A percentile compares a stretch with the other conserved stretches of the same genome.
phyloP scores from a whole-genome alignment of 2,888 invertebrate species.

The Alcis repandata region DNA sequence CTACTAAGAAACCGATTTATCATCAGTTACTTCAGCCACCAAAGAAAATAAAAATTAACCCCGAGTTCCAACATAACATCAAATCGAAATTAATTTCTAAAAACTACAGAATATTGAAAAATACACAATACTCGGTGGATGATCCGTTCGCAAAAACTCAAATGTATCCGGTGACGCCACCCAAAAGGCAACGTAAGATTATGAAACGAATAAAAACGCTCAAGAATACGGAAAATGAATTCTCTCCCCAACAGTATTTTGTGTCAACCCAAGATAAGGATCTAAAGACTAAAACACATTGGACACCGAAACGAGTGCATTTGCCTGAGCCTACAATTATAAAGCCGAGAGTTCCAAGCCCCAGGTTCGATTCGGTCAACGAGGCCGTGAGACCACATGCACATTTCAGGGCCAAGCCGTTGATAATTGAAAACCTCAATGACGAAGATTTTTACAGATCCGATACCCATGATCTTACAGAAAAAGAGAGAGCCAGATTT shows the following conservation, averaged over 20 bases:
- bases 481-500: constrained; percentile 54
- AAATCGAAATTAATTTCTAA: constrained; percentile 31
- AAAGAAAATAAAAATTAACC: constrained; percentile 1
- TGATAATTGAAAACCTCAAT: constrained; percentile 47
- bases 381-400: constrained; percentile 3
- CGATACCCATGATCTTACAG: constrained; percentile 47
- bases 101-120: constrained; percentile 39
- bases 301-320: constrained; percentile 22
- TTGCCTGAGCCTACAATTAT: constrained; percentile 37
- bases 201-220: constrained; percentile 54
- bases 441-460: constrained; percentile 53
- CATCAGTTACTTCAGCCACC: neutral
- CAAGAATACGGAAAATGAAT: constrained; percentile 49
- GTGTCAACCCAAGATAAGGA: neutral
- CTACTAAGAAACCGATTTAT: neutral
- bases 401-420: constrained; percentile 51
- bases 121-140: constrained; percentile 44
- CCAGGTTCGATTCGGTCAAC: constrained; percentile 54
- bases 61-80: constrained; percentile 11
- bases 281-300: constrained; percentile 11
- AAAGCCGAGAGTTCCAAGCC: constrained; percentile 52
- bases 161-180: constrained; percentile 52
- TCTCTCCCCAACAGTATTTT: constrained; percentile 18
- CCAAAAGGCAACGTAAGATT: constrained; percentile 50
- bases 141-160: constrained; percentile 58